Evolutionary conservation across 1,140 invertebrate genomes (phyloP), one percentile per base, ranked within the genome.

Genomic region (Leptonema lineaticorne): DNA sequence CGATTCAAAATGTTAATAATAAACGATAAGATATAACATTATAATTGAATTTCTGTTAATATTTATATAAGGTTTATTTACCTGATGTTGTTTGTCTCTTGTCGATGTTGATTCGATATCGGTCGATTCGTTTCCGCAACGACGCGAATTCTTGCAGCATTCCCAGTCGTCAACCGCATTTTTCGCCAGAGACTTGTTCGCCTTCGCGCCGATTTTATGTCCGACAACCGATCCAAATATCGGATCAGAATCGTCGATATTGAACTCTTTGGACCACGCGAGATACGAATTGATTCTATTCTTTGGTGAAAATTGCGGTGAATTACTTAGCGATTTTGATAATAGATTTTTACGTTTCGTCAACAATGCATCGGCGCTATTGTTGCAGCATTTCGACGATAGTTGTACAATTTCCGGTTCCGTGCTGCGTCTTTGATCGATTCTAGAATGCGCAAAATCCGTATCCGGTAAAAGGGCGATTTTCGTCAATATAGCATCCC

Each of bases 401-500:
- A 64, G 28, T 30, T 68, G 64, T 6, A 60, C 41, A 9, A 71
- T 24, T 27, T 71, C 70, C 5, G 70, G 70, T n/a, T 60, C 63
- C 6, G 67, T 72, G 28, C 58, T 63, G 28, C 67, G 56, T 26
- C 67, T 46, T 27, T 20, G 33, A 14, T 63, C 56, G 1, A 70
- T 45, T n/a, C 22, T 53, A 1, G 50, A 24, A 26, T 22, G 18
- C 7, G 58, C 50, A n/a, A 69, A 68, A 33, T 73, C 71, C 18
- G 58, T 28, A 20, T 73, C 72, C 0, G 69, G 69, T 29, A 73
- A 59, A 41, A 67, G 58, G 14, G 58, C 50, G 0, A 73, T 53
- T 29, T 65, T 73, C 22, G 62, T 65, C 16, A 73, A 56, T 3
- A 73, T 56, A 20, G 69, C 72, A 22, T 73, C 69, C 2, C 72